Evolutionary conservation across 2,888 invertebrate genomes (phyloP).

Genomic region (Papilio demoleus): DNA sequence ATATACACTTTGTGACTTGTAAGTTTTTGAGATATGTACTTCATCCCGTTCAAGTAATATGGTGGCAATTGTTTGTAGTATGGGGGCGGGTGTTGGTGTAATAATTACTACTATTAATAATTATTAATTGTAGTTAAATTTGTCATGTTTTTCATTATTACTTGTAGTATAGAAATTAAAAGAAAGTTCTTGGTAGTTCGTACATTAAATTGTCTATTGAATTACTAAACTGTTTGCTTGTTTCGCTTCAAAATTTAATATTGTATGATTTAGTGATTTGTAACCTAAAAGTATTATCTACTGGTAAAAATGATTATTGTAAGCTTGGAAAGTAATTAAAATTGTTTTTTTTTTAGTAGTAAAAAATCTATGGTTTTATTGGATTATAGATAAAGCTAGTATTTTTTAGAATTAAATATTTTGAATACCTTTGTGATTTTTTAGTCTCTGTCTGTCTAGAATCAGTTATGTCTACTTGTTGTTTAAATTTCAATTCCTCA

Average conservation of each 20-base stretch:
- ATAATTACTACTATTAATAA: no score
- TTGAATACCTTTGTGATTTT: neutral
- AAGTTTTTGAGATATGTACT: neutral
- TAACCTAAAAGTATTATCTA: no score
- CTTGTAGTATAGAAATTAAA: constrained; percentile 6
- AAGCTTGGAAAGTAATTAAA: no score
- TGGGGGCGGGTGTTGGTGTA: constrained; percentile 51
- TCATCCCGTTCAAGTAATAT: constrained; percentile 10
- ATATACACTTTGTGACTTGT: neutral
- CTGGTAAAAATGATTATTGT: no score
- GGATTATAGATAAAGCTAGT: constrained; percentile 8
- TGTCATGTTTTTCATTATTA: neutral
- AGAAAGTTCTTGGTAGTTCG: neutral
- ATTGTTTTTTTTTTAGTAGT: neutral
- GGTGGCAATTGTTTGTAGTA: constrained; percentile 32
- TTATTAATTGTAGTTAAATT: constrained; percentile 3
- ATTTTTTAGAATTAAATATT: neutral
- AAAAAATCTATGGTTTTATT: neutral
- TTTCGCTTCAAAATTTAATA: constrained; percentile 6
- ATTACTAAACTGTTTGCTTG: neutral
- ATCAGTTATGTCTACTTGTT: neutral
- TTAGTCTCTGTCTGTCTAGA: neutral
- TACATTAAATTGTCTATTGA: neutral
- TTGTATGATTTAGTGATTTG: neutral
- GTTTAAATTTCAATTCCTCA: neutral